A percentile compares a stretch with the other conserved stretches of the same genome.
Conservation (phyloP, 1,140 invertebrate genomes). For the Diachasma alloeum region DNA sequence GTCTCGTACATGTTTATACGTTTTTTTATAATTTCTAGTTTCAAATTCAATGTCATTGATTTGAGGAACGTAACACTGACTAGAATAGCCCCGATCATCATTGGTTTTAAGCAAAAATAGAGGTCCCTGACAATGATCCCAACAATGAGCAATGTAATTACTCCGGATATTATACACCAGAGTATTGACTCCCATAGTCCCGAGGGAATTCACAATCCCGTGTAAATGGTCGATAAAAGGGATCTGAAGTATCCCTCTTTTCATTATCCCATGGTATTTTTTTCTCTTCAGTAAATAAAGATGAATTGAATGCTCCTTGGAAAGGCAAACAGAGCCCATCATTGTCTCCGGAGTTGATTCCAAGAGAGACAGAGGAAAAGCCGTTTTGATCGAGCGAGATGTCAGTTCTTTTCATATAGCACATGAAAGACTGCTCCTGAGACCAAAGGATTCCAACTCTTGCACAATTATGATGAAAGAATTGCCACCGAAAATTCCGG, state of each 20-base stretch:
- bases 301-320: neutral
- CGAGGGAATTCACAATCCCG: too few species aligned
- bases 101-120: too few species aligned
- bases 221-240: neutral
- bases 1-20: too few species aligned
- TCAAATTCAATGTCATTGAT: too few species aligned
- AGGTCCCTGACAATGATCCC: too few species aligned
- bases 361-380: neutral
- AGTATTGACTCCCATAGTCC: too few species aligned
- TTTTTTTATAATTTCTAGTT: too few species aligned
- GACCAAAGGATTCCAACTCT: neutral
- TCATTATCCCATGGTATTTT: neutral
- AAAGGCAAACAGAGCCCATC: neutral
- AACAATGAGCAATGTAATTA: too few species aligned
- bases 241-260: neutral
- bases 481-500: too few species aligned
- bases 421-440: neutral
- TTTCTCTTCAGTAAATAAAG: neutral
- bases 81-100: too few species aligned
- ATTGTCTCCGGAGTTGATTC: neutral
- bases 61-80: too few species aligned
- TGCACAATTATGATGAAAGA: neutral
- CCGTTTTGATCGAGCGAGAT: neutral
- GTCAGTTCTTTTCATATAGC: neutral
- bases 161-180: too few species aligned